Evolutionary conservation across 2,113 vertebrate genomes (phyloP).

Genomic region (Alaudala cheleensis): DNA sequence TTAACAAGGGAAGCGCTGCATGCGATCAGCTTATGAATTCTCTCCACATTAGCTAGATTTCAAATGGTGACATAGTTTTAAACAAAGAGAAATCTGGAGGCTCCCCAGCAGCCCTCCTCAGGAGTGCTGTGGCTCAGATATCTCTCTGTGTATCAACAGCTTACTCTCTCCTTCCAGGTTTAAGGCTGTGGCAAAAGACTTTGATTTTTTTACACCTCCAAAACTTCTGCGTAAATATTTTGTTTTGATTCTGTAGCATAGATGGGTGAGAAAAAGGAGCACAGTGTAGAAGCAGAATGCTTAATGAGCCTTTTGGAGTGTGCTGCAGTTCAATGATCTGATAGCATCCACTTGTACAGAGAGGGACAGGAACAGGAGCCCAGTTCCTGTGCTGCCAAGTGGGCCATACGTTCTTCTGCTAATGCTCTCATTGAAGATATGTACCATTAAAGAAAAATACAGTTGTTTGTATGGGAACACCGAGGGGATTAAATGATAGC

Average conservation of each 20-base stretch:
- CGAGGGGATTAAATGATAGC: neutral
- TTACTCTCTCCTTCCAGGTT: neutral
- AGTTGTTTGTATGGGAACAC: neutral
- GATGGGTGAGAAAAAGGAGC: neutral
- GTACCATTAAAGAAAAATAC: neutral
- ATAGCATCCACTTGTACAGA: neutral
- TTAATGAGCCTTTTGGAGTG: neutral
- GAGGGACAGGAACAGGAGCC: neutral
- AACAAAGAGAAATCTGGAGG: slow-evolving; percentile 23
- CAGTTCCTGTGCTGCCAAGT: neutral
- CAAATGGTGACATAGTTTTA: neutral
- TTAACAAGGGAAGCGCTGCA: slow-evolving; percentile 21
- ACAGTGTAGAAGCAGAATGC: neutral
- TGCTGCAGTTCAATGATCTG: neutral
- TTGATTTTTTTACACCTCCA: neutral
- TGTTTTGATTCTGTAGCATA: neutral
- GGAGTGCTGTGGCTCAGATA: neutral
- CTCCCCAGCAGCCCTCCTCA: neutral
- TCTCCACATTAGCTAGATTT: slow-evolving; percentile 18
- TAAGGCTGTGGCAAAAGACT: neutral
- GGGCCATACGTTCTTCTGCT: neutral
- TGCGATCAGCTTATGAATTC: neutral
- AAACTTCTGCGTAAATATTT: neutral
- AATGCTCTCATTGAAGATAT: neutral
- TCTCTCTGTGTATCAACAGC: neutral